A percentile compares a stretch with the other conserved stretches of the same genome.
These are phyloP conservation scores for Ephestia elutella DNA, from an alignment of 1,140 invertebrate species.

Conservation along the genomic window DNA sequence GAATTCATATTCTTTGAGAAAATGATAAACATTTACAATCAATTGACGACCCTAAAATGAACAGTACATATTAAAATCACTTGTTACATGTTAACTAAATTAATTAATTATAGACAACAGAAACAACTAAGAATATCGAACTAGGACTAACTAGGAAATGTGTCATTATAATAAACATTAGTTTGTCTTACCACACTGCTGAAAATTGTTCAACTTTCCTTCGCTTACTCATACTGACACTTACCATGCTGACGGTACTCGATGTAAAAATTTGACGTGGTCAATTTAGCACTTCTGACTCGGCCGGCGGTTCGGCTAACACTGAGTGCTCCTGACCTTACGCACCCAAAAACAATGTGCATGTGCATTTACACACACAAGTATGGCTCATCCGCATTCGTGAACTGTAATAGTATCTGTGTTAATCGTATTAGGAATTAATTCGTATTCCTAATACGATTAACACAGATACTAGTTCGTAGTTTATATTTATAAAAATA, in stretches of 20 bases:
- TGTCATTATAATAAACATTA: not conserved
- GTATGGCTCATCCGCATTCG: too few relatives aligned
- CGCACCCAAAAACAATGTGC: too few relatives aligned
- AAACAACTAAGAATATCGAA: not conserved
- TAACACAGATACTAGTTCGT: too few relatives aligned
- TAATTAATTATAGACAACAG: not conserved
- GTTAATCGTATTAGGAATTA: too few relatives aligned
- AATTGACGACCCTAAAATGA: conserved; percentile 9
- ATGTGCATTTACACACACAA: too few relatives aligned
- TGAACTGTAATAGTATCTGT: too few relatives aligned
- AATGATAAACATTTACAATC: conserved; percentile 13
- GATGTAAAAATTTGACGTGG: not conserved
- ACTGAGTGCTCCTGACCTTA: too few relatives aligned
- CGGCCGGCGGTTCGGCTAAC: too few relatives aligned
- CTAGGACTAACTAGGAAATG: not conserved
- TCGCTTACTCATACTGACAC: not conserved
- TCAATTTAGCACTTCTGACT: too few relatives aligned
- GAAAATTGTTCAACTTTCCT: conserved; percentile 6
- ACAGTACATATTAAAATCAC: too few relatives aligned
- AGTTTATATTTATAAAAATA: too few relatives aligned
- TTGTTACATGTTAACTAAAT: conserved; percentile 1
- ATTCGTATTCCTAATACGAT: too few relatives aligned
- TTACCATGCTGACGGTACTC: conserved; percentile 15
- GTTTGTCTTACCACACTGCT: conserved; percentile 8
- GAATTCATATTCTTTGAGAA: conserved; percentile 9